Base-by-base conservation (phyloP, 2,113 vertebrate genomes). In the Eubucco bourcierii region DNA sequence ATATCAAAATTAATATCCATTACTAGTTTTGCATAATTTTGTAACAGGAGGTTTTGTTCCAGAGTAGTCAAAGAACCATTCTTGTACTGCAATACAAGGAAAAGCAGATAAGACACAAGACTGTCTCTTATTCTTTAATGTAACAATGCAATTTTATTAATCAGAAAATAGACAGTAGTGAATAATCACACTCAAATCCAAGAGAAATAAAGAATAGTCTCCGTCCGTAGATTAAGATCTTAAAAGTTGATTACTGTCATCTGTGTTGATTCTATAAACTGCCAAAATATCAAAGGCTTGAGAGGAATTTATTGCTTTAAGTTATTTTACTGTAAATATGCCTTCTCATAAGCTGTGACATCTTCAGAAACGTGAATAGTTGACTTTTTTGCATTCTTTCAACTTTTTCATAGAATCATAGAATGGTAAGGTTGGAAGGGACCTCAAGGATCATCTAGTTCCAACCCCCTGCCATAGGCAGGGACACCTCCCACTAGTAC, bases 321-420 rank as follows among this genome's bases (percentile, higher is more conserved):
- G 13, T 37, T 78, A 56, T 86, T 94, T 92, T 78, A 71, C 41
- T 71, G 15, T 63, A 92, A 90, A 90, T 88, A 78, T 88, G 6
- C 28, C 28, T 59, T 77, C 64, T 86, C 41, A 77, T 85, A 74
- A 55, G 12, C 28, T 83, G 29, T 59, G 52, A 74, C 34, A 61
- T 4, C 2, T 82, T 80, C 64, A 87, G n/a, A 83, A 86, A 29
- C 14, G 27, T 46, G 85, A 88, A 80, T n/a, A 70, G 5, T 46
- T 46, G 44, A 89, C 71, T 2, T 24, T 70, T 44, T 63, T 71
- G 28, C 12, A 80, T 53, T 13, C 1, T 13, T 61, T n/a, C 58
- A 28, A 7, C 67, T 86, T 82, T n/a, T n/a, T n/a, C n/a, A n/a
- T n/a, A n/a, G n/a, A n/a, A n/a, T n/a, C n/a, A n/a, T n/a, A n/a